A percentile compares a stretch with the other conserved stretches of the same genome.
Conservation (phyloP, 2,888 invertebrate genomes). For the Metalampra italica region DNA sequence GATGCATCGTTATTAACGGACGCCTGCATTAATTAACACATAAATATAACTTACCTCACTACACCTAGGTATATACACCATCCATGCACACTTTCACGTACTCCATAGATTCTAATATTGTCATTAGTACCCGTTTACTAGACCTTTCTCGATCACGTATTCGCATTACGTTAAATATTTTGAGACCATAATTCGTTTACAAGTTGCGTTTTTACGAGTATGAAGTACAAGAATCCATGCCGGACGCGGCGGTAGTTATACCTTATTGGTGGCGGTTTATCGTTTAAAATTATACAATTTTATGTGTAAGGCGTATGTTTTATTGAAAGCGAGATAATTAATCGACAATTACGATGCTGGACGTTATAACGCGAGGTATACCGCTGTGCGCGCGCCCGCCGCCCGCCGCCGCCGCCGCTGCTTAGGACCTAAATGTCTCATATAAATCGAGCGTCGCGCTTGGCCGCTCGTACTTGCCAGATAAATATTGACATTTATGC, state of each 20-base stretch:
- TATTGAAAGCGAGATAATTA: constrained; percentile 75
- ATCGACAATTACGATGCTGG: constrained; percentile 76
- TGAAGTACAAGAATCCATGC: constrained; percentile 45
- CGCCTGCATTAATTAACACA: constrained; percentile 70
- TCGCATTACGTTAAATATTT: constrained; percentile 44
- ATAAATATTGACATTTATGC: constrained; percentile 76
- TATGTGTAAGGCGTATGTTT: constrained; percentile 68
- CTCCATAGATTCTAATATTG: constrained; percentile 23
- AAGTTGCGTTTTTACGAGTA: constrained; percentile 54
- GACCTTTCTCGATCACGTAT: constrained; percentile 34
- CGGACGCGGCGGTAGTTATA: constrained; percentile 51
- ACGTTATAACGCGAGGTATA: constrained; percentile 60
- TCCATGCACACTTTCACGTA: constrained; percentile 54
- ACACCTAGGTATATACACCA: no score
- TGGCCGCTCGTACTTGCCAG: constrained; percentile 33
- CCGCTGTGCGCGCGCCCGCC: constrained; percentile 73
- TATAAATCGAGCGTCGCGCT: constrained; percentile 55
- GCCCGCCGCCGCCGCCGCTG: constrained; percentile 35
- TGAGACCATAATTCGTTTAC: constrained; percentile 48
- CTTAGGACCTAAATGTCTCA: constrained; percentile 52
- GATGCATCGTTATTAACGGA: constrained; percentile 71
- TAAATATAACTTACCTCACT: constrained; percentile 44
- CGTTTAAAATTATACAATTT: constrained; percentile 70
- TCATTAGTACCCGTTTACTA: constrained; percentile 29
- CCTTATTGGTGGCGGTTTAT: constrained; percentile 68